Evolutionary conservation across 2,797 vertebrate genomes (phyloP), one percentile per base, ranked within the genome.

Genomic region (Chrysocyon brachyurus): DNA sequence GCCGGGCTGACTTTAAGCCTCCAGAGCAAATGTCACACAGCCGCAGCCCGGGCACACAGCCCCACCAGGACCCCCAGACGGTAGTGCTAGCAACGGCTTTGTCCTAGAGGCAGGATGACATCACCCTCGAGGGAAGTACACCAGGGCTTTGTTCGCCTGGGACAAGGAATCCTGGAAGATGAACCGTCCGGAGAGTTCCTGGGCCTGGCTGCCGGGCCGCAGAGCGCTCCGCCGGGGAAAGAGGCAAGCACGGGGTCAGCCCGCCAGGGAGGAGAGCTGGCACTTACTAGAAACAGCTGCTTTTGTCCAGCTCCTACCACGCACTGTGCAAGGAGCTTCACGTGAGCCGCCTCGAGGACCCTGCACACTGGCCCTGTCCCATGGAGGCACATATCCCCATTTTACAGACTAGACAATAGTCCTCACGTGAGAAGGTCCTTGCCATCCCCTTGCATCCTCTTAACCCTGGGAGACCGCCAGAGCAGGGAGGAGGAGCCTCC

Each of bases 261-360:
- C 73, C 0, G 0, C 78, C n/a, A 3, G 0, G 31, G 14, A 28
- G 5, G 31, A 66, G 36, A 75, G 26, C 70, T 31, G 56, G 78
- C 33, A 49, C n/a, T 52, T 56, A 52, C 40, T 1, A 56, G 8
- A 63, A 68, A 8, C 7, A 5, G 15, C 26, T 49, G 72, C 40
- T 57, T 72, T 16, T 75, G 59, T 33, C 4, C 1, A 2, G 1
- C 16, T 57, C 63, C 17, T 36, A 19, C 6, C 12, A 2, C 0
- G 15, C 22, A 6, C 59, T 12, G 15, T 11, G 22, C 21, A 0
- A 46, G 33, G 57, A n/a, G 28, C 6, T 5, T 17, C 2, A 5
- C 15, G 1, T 12, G 46, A 33, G 15, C 57, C 40, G 0, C 5
- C 59, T 49, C 2, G 0, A 31, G 19, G 56, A 3, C 12, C 11